These are phyloP conservation scores for Halcyon chelicuti DNA, from an alignment of 2,797 vertebrate genomes.

Conservation along the genomic window DNA sequence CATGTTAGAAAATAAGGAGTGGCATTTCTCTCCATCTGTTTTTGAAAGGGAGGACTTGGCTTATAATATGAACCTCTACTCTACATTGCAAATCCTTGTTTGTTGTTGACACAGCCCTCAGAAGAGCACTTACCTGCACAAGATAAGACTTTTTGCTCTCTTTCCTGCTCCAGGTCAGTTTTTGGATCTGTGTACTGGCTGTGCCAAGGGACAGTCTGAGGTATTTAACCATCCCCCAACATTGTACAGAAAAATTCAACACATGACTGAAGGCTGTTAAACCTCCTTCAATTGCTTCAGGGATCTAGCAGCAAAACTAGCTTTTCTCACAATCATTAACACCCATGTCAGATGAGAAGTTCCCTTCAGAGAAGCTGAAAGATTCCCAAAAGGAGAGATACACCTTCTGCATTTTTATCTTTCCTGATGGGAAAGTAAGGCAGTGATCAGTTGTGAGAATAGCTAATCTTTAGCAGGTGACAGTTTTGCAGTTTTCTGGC, in stretches of 20 bases:
- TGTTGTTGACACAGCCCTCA: background rate
- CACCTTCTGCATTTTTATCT: background rate
- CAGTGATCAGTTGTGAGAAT: background rate
- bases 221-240: background rate
- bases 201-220: fast-evolving
- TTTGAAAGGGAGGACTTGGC: background rate
- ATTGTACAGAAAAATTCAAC: fast-evolving
- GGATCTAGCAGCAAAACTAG: background rate
- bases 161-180: fast-evolving
- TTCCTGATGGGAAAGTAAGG: background rate
- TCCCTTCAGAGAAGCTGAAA: background rate
- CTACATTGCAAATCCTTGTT: background rate
- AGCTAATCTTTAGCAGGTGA: background rate
- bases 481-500: background rate
- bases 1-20: background rate
- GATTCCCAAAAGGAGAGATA: background rate
- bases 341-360: background rate
- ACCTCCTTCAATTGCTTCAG: background rate
- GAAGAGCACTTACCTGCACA: background rate
- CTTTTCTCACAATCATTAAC: background rate
- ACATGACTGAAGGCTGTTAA: background rate
- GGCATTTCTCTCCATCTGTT: background rate
- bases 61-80: background rate
- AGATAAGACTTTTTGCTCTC: background rate
- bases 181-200: background rate